Percentiles rank a stretch among this genome's conserved stretches.
These are phyloP conservation scores for Ophioninae sp. DNA, from an alignment of 2,888 invertebrate genomes.

Conservation along the genomic window DNA sequence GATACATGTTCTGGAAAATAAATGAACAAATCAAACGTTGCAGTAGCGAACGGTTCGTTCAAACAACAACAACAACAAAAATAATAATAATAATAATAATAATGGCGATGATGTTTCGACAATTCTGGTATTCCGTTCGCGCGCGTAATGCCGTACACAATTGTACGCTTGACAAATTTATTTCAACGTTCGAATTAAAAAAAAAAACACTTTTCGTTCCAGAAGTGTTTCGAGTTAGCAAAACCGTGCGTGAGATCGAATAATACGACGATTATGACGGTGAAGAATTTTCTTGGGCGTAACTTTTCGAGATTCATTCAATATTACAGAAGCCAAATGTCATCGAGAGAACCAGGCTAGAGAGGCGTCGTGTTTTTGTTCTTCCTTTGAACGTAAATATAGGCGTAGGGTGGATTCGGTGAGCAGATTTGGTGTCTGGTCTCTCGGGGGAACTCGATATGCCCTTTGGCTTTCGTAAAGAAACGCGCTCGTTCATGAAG, in stretches of 20 bases:
- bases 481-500: conserved; percentile 15
- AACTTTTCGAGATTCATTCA: background rate
- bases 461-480: background rate
- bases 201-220: no score
- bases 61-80: no score
- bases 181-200: no score
- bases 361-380: background rate
- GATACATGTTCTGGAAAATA: conserved; percentile 72
- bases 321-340: background rate
- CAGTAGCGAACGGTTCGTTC: background rate
- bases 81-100: no score
- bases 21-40: conserved; percentile 12
- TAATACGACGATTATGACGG: background rate
- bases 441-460: background rate
- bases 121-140: no score
- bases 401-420: background rate
- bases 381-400: background rate
- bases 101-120: no score
- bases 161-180: no score
- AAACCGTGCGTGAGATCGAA: no score
- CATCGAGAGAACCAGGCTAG: background rate
- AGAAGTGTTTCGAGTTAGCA: no score
- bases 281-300: background rate
- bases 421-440: conserved; percentile 6
- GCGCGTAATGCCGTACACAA: no score